phyloP scores from a whole-genome alignment of 2,113 vertebrate species.

The Melanerpes formicivorus region DNA sequence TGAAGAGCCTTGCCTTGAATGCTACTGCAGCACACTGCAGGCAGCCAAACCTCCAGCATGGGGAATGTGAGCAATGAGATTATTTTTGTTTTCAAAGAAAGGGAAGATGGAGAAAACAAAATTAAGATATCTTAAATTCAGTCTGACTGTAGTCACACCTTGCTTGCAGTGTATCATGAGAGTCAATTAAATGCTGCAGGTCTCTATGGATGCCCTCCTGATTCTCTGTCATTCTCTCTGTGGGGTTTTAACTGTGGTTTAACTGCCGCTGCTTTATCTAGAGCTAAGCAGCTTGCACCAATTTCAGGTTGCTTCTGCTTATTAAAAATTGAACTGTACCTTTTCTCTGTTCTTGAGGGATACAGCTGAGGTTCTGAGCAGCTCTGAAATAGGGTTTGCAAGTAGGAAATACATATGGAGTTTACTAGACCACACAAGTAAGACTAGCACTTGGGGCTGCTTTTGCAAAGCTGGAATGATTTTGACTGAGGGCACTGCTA shows the following conservation, averaged over 20 bases:
- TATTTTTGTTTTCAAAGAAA: constrained; percentile 11
- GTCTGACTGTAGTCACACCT: neutral
- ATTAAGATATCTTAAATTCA: neutral
- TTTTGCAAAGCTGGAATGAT: neutral
- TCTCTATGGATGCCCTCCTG: neutral
- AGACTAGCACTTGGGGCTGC: neutral
- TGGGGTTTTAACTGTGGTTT: constrained; percentile 57
- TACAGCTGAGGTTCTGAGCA: constrained; percentile 4
- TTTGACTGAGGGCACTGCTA: neutral
- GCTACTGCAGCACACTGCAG: constrained; percentile 13
- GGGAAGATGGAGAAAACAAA: neutral
- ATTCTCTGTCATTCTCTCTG: constrained; percentile 21
- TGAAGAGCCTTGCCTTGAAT: neutral
- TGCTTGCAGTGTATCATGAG: neutral
- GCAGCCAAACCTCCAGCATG: neutral
- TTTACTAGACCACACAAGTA: neutral
- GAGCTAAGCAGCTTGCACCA: constrained; percentile 30
- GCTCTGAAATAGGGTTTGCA: neutral
- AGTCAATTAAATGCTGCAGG: constrained; percentile 16
- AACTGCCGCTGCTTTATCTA: constrained; percentile 37
- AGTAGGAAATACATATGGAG: neutral
- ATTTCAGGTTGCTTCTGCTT: constrained; percentile 51
- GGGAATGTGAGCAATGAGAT: neutral
- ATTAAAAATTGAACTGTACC: constrained; percentile 41
- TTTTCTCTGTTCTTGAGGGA: constrained; percentile 45